Base-by-base conservation (phyloP, 2,797 vertebrate genomes). In the Poliocrania exsul region DNA sequence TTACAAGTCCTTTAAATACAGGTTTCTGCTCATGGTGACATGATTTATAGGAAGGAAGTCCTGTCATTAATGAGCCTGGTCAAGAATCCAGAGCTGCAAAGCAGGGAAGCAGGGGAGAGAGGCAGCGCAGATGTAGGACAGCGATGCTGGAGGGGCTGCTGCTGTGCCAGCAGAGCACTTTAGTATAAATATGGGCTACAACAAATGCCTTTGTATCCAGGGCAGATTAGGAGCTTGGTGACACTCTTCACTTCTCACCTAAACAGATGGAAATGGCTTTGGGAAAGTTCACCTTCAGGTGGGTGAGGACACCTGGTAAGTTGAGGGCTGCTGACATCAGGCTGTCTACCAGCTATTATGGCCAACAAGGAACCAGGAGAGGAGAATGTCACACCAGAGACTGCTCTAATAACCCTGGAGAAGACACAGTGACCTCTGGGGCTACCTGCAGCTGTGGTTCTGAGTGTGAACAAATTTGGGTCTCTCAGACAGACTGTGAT, bases 401-500 rank as follows among this genome's bases (percentile, higher is more conserved):
- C 13, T 67, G 35, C 28, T 67, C 26, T 7, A 0, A 17, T 26
- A 21, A 17, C 57, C 57, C 49, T 77, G 23, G 31, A 64, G 40
- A 40, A 37, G 26, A 10, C 64, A 26, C 31, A 49, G 2, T 61
- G 82, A 38, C 65, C 38, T 73, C 56, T 64, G 17, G 50, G 54
- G 6, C 40, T 89, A n/a, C 50, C 51, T 80, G 71, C 38, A 81
- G 10, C 40, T 61, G 35, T 9, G 3, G 16, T 51, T 11, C n/a
- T 51, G n/a, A 13, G 47, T 0, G 0, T 17, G 20, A 73, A 28
- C 2, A 10, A 77, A 86, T 29, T 14, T 61, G 0, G 0, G 10
- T 42, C 38, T 47, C 38, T 72, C 54, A 72, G 29, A 9, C 51
- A 66, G 49, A 26, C 15, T 50, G 9, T 67, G 28, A 12, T 37